Base-by-base conservation (phyloP, 2,113 vertebrate genomes). In the Delphinapterus leucas region DNA sequence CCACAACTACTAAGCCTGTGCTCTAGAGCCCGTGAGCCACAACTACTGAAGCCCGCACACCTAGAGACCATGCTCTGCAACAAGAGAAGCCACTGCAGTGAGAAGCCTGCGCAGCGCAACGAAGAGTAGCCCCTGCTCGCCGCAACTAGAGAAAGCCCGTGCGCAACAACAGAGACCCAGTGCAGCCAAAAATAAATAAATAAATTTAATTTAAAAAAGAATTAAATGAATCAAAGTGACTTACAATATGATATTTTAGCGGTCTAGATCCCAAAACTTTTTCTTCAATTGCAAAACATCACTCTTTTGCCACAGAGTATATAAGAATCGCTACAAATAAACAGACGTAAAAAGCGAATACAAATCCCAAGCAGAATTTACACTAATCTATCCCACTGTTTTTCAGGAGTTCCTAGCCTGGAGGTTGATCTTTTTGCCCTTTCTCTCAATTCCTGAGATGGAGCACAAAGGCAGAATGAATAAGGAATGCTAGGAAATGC, bases 91-190 rank as follows among this genome's bases (percentile, higher is more conserved):
- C 53, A 53, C 53, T 5, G 5, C 53, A 6, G 15, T 53, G 53
- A 53, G 53, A 17, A 53, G 53, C 15, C 53, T 53, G 53, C 0
- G 1, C 53, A 53, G 5, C 1, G 0, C 53, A 53, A 53, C 15
- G 0, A 6, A 53, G 15, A 53, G 53, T 53, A 6, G 15, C 53
- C 53, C 53, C 15, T 0, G 15, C 53, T 53, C 53, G 5, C 53
- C 2, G 53, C 6, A 53, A 53, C 53, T 53, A 6, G 53, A 53
- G 53, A 53, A 5, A 53, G 53, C 5, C 15, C 1, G 5, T 17
- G 53, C 15, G 0, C 53, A 53, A 15, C 53, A 53, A 53, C 15
- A 1, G 17, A 53, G 53, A 53, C 53, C 15, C 5, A 53, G 17
- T 15, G 0, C 53, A 53, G 53, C 53, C 53, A 53, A 53, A 53